phyloP scores from a whole-genome alignment of 2,888 invertebrate genomes.

The Salpingus planirostris region DNA sequence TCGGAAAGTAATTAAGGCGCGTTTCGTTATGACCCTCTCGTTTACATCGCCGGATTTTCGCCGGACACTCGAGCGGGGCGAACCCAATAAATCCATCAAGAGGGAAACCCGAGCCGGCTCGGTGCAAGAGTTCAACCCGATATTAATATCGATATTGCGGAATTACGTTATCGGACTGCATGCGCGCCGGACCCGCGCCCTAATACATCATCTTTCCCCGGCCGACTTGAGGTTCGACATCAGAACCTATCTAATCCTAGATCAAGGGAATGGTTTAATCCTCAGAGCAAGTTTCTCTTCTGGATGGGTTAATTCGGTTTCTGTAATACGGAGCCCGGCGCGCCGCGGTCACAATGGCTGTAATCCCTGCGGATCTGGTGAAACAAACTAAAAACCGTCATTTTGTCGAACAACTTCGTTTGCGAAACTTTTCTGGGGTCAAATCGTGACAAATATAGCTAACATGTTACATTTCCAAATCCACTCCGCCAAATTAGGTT shows the following conservation, averaged over 20 bases:
- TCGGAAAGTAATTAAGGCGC: too few relatives aligned
- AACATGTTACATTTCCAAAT: conserved; percentile 9
- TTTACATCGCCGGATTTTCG: too few relatives aligned
- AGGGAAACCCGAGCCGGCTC: conserved; percentile 7
- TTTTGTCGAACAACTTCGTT: conserved; percentile 35
- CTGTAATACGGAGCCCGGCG: conserved; percentile 30
- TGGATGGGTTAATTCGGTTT: conserved; percentile 35
- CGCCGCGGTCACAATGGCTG: conserved; percentile 36
- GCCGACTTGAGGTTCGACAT: conserved; percentile 31
- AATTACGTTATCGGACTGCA: conserved; percentile 10
- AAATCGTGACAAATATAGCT: conserved; percentile 21
- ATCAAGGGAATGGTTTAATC: conserved; percentile 38
- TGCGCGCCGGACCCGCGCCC: conserved; percentile 11
- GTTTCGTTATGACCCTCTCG: too few relatives aligned
- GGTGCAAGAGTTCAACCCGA: too few relatives aligned
- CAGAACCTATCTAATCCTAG: conserved; percentile 36
- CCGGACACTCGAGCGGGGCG: too few relatives aligned
- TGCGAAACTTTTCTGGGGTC: conserved; percentile 27
- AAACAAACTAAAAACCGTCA: conserved; percentile 38
- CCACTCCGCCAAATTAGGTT: conserved; percentile 9
- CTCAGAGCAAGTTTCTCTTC: conserved; percentile 37
- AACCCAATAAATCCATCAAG: conserved; percentile 13
- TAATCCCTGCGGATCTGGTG: conserved; percentile 36
- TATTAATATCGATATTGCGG: conserved; percentile 14
- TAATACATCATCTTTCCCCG: conserved; percentile 24